phyloP scores from a whole-genome alignment of 2,797 vertebrate species.

The Etheostoma perlongum region DNA sequence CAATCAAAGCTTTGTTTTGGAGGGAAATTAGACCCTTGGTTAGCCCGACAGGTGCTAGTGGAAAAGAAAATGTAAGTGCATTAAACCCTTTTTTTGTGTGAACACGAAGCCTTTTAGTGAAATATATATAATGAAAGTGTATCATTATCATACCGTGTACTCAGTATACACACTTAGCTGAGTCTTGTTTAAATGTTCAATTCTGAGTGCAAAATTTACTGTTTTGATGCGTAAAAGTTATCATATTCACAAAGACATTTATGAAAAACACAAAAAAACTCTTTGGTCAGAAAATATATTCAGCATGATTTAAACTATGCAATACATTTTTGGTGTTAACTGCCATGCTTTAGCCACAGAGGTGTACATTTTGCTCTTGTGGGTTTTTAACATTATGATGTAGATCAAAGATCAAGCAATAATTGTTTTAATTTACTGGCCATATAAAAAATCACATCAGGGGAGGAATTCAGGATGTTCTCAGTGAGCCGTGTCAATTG shows the following conservation, averaged over 20 bases:
- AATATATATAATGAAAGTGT: conserved; percentile 19
- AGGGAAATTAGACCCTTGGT: conserved; percentile 55
- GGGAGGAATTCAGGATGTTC: conserved; percentile 55
- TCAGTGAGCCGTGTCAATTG: conserved; percentile 54
- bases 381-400: conserved; percentile 65
- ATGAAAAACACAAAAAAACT: conserved; percentile 6
- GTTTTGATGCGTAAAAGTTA: conserved; percentile 16
- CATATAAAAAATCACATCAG: conserved; percentile 58
- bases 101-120: conserved; percentile 30
- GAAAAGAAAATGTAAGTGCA: conserved; percentile 8
- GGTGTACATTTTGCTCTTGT: conserved; percentile 56
- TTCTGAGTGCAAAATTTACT: background rate
- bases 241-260: conserved; percentile 15
- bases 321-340: conserved; percentile 18
- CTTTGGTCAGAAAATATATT: conserved; percentile 38
- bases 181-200: background rate
- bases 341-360: conserved; percentile 22
- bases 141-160: background rate
- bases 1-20: conserved; percentile 57
- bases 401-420: conserved; percentile 69
- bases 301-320: conserved; percentile 34
- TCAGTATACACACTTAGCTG: background rate
- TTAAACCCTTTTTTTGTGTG: conserved; percentile 30
- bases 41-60: conserved; percentile 51
- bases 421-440: conserved; percentile 63